Conservation (phyloP, 2,113 vertebrate species). For the Pollimyrus isidori region DNA sequence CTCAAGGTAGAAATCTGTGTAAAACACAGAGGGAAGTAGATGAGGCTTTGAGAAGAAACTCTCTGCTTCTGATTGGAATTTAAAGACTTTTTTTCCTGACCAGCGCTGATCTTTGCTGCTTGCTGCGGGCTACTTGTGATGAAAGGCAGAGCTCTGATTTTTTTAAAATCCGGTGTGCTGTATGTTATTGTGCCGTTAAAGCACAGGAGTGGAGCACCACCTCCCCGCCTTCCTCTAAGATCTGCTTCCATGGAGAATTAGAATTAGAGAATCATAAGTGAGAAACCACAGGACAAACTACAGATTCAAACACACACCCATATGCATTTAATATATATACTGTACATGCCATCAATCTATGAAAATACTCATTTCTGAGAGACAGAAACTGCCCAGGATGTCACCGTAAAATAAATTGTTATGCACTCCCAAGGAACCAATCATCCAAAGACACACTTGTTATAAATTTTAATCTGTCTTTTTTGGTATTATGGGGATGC, state of each 20-base stretch:
- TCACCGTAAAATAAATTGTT: neutral
- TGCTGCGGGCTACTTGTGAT: neutral
- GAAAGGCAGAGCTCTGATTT: neutral
- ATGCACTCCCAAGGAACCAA: neutral
- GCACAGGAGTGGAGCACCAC: neutral
- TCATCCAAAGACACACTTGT: neutral
- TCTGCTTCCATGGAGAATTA: neutral
- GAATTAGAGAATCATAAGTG: neutral
- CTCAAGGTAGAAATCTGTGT: neutral
- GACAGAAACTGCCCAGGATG: neutral
- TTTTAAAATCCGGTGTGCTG: neutral
- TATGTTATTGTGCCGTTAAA: neutral
- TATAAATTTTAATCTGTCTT: neutral
- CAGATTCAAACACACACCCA: neutral
- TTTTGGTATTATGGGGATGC: neutral
- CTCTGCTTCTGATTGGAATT: neutral
- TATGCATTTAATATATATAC: neutral
- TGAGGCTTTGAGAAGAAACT: neutral
- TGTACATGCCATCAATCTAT: neutral
- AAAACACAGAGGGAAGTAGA: neutral
- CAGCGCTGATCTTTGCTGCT: neutral
- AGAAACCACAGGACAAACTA: neutral
- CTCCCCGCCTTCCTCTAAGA: neutral
- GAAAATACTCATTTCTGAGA: neutral
- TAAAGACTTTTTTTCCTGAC: neutral